phyloP scores from a whole-genome alignment of 2,113 vertebrate genomes.

The Scalopus aquaticus region DNA sequence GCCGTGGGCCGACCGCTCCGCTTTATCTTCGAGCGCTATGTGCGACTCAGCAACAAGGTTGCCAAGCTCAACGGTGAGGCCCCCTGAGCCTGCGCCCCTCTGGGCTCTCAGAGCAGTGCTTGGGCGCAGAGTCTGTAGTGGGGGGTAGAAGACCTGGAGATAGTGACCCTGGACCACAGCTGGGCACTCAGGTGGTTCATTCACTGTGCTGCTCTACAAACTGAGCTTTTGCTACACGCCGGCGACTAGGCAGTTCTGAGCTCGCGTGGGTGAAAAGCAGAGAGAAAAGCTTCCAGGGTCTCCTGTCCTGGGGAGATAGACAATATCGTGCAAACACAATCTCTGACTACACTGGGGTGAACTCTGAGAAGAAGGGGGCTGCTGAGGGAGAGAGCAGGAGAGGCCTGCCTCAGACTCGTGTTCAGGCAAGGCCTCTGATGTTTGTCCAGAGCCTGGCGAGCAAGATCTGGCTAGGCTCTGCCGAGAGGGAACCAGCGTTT shows the following conservation, averaged over 20 bases:
- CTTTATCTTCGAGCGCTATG: constrained; percentile 87
- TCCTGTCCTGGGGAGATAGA: background rate
- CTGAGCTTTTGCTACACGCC: background rate
- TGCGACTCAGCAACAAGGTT: constrained; percentile 93
- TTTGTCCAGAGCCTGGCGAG: background rate
- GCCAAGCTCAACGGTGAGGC: constrained; percentile 90
- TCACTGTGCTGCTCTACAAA: background rate
- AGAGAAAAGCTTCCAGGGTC: background rate
- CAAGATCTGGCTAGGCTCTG: background rate
- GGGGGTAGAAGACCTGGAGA: background rate
- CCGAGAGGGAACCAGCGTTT: background rate
- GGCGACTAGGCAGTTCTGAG: background rate
- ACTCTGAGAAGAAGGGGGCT: background rate
- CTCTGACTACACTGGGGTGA: background rate
- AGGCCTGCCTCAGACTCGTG: background rate
- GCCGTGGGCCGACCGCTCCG: constrained; percentile 89
- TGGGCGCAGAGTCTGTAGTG: background rate
- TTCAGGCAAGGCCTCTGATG: background rate
- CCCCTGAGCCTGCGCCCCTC: background rate
- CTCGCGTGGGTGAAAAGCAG: background rate
- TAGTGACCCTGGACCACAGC: background rate
- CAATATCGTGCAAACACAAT: too few relatives aligned
- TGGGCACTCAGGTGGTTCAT: background rate
- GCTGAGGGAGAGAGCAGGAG: background rate
- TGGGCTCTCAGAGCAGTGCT: background rate